A percentile compares a stretch with the other conserved stretches of the same genome.
These are phyloP conservation scores for Harpagus bidentatus DNA, from an alignment of 2,113 vertebrate species.

Conservation along the genomic window DNA sequence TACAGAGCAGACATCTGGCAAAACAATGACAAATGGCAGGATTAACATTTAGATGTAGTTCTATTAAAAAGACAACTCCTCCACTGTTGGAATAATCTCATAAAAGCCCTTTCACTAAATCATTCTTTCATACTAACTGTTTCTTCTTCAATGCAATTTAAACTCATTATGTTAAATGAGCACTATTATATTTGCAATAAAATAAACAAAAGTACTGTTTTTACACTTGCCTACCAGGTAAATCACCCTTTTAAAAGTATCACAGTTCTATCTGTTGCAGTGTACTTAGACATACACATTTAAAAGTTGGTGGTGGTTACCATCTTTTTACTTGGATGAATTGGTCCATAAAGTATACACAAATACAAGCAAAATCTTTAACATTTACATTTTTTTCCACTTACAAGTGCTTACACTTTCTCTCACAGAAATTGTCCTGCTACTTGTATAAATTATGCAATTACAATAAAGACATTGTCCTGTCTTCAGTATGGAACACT, in stretches of 20 bases:
- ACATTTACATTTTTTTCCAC: not conserved
- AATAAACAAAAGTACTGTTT: slow-evolving; percentile 8
- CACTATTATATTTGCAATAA: slow-evolving; percentile 6
- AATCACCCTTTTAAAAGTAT: not conserved
- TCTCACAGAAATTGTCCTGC: not conserved
- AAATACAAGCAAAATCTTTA: not conserved
- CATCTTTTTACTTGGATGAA: not conserved
- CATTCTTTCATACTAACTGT: not conserved
- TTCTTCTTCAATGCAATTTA: not conserved
- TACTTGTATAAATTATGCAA: not conserved
- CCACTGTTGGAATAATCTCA: not conserved
- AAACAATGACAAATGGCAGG: not conserved
- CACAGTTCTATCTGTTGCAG: not conserved
- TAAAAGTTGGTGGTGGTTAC: not conserved
- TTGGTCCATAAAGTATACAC: not conserved
- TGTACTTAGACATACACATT: not conserved
- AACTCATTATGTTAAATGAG: slow-evolving; percentile 3
- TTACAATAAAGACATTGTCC: not conserved
- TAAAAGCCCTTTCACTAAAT: not conserved
- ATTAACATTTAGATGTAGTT: slow-evolving; percentile 16
- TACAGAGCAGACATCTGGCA: not conserved
- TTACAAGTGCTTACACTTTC: not conserved
- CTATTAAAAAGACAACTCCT: not conserved
- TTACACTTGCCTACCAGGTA: not conserved
- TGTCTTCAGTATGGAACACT: not conserved